A percentile compares a stretch with the other conserved stretches of the same genome.
Evolutionary conservation across 2,888 invertebrate genomes (phyloP).

Genomic region (Ceraclea dissimilis): DNA sequence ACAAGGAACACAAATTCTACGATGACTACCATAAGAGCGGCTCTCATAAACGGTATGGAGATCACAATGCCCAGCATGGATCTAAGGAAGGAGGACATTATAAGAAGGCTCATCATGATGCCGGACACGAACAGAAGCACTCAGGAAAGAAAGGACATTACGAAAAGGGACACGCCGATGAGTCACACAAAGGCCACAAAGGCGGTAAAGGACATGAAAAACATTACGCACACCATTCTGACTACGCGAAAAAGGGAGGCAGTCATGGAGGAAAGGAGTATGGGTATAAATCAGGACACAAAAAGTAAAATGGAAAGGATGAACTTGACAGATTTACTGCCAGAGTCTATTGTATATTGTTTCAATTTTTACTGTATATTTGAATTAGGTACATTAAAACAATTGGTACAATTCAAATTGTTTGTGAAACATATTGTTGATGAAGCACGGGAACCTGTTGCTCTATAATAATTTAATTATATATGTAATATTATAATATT

Average conservation of each 20-base stretch:
- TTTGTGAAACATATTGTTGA: no score
- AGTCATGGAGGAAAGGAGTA: slow-evolving; percentile 48
- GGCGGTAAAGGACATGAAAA: slow-evolving; percentile 56
- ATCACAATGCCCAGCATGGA: slow-evolving; percentile 58
- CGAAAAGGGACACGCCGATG: slow-evolving; percentile 58
- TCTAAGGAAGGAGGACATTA: slow-evolving; percentile 57
- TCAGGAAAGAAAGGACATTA: slow-evolving; percentile 57
- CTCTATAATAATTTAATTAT: no score
- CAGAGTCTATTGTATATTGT: no score
- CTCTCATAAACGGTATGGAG: slow-evolving; percentile 60
- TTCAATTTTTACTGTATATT: no score
- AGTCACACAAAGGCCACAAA: slow-evolving; percentile 57
- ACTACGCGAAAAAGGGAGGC: slow-evolving; percentile 54
- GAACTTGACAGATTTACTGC: no score
- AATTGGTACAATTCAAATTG: no score
- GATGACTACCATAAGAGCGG: slow-evolving; percentile 66
- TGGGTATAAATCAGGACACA: slow-evolving; percentile 32
- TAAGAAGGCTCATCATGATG: slow-evolving; percentile 57
- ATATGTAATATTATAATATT: no score
- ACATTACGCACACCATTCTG: slow-evolving; percentile 51
- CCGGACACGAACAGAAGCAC: slow-evolving; percentile 53
- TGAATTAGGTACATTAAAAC: no score
- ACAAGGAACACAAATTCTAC: slow-evolving; percentile 72
- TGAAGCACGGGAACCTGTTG: no score
- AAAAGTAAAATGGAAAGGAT: not conserved